A percentile compares a stretch with the other conserved stretches of the same genome.
Evolutionary conservation across 2,113 vertebrate species (phyloP).

Genomic region (Sitta europaea): DNA sequence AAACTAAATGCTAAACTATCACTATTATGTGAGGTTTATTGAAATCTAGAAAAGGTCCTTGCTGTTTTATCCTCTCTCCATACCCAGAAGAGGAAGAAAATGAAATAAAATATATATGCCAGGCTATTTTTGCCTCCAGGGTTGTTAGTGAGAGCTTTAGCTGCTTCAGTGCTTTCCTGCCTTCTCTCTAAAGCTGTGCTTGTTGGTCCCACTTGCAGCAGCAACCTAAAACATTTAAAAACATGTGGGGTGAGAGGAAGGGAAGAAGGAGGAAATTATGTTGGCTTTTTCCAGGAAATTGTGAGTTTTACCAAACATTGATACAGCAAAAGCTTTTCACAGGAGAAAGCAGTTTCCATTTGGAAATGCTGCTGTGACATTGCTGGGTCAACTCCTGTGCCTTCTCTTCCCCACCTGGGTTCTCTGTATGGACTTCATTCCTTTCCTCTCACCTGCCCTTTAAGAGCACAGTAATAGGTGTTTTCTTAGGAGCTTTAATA

Average conservation of each 20-base stretch:
- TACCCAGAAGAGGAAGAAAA: background rate
- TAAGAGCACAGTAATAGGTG: background rate
- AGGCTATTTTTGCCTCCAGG: background rate
- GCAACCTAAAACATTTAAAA: background rate
- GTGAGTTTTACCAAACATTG: background rate
- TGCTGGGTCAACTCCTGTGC: accelerated
- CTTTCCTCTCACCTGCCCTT: background rate
- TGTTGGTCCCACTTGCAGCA: background rate
- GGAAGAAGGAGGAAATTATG: background rate
- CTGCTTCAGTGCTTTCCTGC: background rate
- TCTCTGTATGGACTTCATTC: background rate
- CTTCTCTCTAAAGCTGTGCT: background rate
- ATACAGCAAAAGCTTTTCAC: background rate
- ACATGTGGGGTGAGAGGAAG: accelerated
- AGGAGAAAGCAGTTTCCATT: background rate
- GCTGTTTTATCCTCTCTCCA: background rate
- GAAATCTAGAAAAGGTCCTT: background rate
- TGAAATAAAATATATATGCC: background rate
- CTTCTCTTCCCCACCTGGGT: background rate
- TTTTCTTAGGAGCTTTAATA: background rate
- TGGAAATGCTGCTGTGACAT: background rate
- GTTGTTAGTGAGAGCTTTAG: background rate
- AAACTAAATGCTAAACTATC: background rate
- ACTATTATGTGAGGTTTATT: background rate
- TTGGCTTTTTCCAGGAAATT: background rate